Evolutionary conservation across 1,140 invertebrate species (phyloP), one percentile per base, ranked within the genome.

Genomic region (Leptonema lineaticorne): DNA sequence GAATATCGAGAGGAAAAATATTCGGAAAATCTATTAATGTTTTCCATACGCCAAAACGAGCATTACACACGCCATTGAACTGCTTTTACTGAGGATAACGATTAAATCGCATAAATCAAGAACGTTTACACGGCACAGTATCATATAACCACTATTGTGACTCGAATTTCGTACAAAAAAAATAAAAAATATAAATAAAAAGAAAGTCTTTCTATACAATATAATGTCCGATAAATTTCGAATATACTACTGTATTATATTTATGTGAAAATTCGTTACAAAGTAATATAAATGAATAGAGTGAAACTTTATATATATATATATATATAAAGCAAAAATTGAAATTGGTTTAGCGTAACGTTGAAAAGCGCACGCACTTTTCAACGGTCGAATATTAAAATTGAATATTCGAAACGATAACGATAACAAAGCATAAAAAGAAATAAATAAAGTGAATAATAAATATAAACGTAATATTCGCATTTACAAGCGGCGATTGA

Each of bases 1-100:
- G 20, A 18, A 33, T 33, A 33, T 46, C 24, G 5, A 50, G 24
- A 1, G 22, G 18, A 26, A 53, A 53, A 53, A 26, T 53, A 53
- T 53, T 26, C 11, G 2, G 2, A n/a, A 24, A 16, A 53, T 53
- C 50, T 53, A 53, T 53, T 53, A 53, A 53, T 14, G 50, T 53
- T 53, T 53, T 53, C 50, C 50, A 53, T 53, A 53, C 22, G 24
- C 50, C 50, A 53, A n/a, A 53, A 53, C 50, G 50, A 24, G 50
- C 50, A 53, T 53, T 53, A 53, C 50, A 53, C 50, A 53, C 50
- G 50, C 50, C 50, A 53, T 53, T 53, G 50, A 53, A 53, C 22
- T 11, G 50, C 50, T 53, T 53, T 53, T 53, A 53, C 27, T 20
- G 50, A 3, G 50, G 50, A 53, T 53, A 53, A 24, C 20, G 50